A percentile compares a stretch with the other conserved stretches of the same genome.
Conservation (phyloP, 2,888 invertebrate species). For the Chymomyza caudatula region DNA sequence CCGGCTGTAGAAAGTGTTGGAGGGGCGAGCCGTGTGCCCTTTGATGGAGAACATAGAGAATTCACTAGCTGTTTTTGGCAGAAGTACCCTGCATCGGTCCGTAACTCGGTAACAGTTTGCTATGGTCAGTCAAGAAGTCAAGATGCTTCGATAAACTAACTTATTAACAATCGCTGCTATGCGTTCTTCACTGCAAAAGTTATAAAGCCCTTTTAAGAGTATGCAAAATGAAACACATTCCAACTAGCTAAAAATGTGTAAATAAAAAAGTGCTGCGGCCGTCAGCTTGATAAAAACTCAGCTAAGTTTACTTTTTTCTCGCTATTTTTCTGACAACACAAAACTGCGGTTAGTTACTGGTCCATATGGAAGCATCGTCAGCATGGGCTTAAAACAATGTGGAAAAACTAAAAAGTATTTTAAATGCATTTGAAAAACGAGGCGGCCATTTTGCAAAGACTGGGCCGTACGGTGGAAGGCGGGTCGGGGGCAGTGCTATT, state of each 20-base stretch:
- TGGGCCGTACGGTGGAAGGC: background rate
- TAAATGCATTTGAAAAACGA: conserved; percentile 57
- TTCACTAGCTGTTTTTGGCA: too few relatives aligned
- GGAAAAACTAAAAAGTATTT: conserved; percentile 52
- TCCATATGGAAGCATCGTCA: conserved; percentile 31
- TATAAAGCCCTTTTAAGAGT: background rate
- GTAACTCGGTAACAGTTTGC: too few relatives aligned
- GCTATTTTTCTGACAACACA: conserved; percentile 38
- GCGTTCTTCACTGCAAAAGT: too few relatives aligned
- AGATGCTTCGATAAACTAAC: too few relatives aligned
- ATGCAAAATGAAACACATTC: background rate
- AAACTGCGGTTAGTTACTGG: conserved; percentile 69
- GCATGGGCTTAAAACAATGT: conserved; percentile 2
- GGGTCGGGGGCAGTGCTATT: conserved; percentile 10
- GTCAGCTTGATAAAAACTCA: background rate
- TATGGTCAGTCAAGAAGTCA: too few relatives aligned
- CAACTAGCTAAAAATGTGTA: background rate
- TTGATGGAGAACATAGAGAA: too few relatives aligned
- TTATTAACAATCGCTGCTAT: too few relatives aligned
- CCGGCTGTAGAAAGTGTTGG: too few relatives aligned
- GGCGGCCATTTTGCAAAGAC: background rate
- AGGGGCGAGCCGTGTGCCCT: too few relatives aligned
- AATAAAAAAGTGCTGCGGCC: background rate
- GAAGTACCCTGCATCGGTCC: too few relatives aligned
- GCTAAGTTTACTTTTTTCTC: background rate